Percentiles rank a stretch among this genome's conserved stretches.
phyloP scores from a whole-genome alignment of 2,888 invertebrate genomes.

The Agriopis marginaria region DNA sequence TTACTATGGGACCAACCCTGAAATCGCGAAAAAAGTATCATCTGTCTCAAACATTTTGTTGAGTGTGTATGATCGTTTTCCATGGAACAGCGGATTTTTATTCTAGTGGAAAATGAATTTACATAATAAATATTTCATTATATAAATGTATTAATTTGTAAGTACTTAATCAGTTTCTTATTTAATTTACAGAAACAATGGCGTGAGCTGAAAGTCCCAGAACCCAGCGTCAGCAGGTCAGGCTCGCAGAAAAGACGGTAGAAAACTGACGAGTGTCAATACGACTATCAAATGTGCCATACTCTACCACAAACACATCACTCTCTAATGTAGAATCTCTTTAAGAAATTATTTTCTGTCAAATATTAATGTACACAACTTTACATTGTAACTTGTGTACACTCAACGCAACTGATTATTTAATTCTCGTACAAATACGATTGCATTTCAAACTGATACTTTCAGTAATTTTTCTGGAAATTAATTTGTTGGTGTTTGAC shows the following conservation, averaged over 20 bases:
- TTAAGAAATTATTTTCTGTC: conserved; percentile 3
- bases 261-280: neutral
- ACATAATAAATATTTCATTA: too few relatives aligned
- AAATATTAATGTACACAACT: neutral
- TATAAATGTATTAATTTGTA: too few relatives aligned
- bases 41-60: too few relatives aligned
- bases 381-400: neutral
- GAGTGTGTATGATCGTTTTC: too few relatives aligned
- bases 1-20: too few relatives aligned
- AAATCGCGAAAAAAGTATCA: too few relatives aligned
- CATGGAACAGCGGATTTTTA: too few relatives aligned
- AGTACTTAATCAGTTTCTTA: too few relatives aligned
- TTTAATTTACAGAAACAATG: conserved; percentile 75
- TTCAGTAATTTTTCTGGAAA: neutral
- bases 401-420: too few relatives aligned
- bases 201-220: conserved; percentile 78
- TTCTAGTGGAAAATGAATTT: too few relatives aligned
- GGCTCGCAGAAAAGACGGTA: conserved; percentile 36
- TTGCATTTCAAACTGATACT: too few relatives aligned
- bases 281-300: conserved; percentile 38
- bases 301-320: conserved; percentile 15
- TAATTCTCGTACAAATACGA: too few relatives aligned
- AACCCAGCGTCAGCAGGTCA: conserved; percentile 57
- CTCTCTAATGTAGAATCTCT: conserved; percentile 16
- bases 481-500: neutral